A percentile compares a stretch with the other conserved stretches of the same genome.
These are phyloP conservation scores for Potamarius usumacintae DNA, from an alignment of 2,113 vertebrate genomes.

Conservation along the genomic window DNA sequence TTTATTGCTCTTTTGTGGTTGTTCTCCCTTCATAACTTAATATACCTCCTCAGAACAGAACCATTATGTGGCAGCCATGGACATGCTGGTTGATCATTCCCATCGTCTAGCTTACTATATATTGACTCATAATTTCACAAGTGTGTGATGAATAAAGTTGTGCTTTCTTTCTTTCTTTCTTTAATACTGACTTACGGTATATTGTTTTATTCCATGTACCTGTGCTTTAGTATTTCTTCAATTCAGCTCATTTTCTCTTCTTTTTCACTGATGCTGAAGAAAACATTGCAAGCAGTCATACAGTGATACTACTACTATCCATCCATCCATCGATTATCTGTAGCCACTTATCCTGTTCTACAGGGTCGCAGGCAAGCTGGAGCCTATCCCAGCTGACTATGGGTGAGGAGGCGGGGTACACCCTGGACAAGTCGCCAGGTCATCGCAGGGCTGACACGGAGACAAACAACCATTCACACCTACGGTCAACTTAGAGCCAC, in stretches of 20 bases:
- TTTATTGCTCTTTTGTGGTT: slow-evolving; percentile 38
- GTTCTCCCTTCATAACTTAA: slow-evolving; percentile 1
- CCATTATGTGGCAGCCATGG: background rate
- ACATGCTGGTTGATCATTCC: background rate
- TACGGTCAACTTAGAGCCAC: too few relatives aligned
- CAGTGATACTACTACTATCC: too few relatives aligned
- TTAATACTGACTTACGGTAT: background rate
- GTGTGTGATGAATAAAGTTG: too few relatives aligned
- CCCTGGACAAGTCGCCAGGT: too few relatives aligned
- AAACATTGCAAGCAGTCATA: background rate
- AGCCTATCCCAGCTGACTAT: too few relatives aligned
- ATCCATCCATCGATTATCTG: too few relatives aligned
- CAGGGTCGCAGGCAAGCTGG: too few relatives aligned
- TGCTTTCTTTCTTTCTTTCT: too few relatives aligned
- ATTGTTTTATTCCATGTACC: background rate
- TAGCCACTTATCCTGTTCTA: too few relatives aligned
- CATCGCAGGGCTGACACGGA: too few relatives aligned
- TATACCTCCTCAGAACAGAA: slow-evolving; percentile 10
- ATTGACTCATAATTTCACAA: background rate
- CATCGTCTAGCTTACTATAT: background rate
- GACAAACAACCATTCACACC: too few relatives aligned
- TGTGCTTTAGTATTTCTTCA: background rate
- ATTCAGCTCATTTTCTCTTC: background rate
- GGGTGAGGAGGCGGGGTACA: too few relatives aligned
- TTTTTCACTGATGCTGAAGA: background rate